These are phyloP conservation scores for Seriola dumerili DNA, from an alignment of 2,113 vertebrate species.

Conservation along the genomic window DNA sequence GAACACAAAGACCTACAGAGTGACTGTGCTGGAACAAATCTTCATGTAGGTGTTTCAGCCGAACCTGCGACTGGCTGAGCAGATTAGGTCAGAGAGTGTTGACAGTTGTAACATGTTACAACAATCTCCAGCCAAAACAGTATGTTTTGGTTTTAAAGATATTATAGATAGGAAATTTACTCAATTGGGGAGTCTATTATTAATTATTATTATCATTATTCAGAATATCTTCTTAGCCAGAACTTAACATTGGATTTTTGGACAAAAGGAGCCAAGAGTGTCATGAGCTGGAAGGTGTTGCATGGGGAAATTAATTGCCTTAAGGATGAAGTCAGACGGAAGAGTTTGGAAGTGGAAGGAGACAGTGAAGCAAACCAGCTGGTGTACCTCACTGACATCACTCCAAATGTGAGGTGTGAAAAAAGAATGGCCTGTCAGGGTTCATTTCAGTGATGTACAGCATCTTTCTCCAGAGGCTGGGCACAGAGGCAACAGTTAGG, in stretches of 20 bases:
- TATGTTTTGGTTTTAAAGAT: not conserved
- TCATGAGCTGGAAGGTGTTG: not conserved
- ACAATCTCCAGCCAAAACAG: not conserved
- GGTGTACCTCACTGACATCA: not conserved
- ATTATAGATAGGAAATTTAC: not conserved
- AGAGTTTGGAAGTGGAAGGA: too few species aligned
- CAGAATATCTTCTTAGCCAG: not conserved
- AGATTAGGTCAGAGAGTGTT: not conserved
- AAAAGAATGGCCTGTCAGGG: not conserved
- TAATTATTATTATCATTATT: too few species aligned
- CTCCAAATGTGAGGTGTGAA: not conserved
- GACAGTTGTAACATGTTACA: not conserved
- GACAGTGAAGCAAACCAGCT: too few species aligned
- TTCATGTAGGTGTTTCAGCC: constrained; percentile 23
- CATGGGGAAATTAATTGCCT: too few species aligned
- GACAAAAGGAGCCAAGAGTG: not conserved
- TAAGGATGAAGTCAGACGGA: too few species aligned
- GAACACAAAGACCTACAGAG: constrained; percentile 61
- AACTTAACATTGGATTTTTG: not conserved
- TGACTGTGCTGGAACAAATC: constrained; percentile 18
- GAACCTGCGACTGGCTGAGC: not conserved
- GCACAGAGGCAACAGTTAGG: not conserved
- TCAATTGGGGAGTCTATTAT: too few species aligned
- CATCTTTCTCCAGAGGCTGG: not conserved
- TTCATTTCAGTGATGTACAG: not conserved